Evolutionary conservation across 2,797 vertebrate genomes (phyloP).

Genomic region (Pristis pectinata): DNA sequence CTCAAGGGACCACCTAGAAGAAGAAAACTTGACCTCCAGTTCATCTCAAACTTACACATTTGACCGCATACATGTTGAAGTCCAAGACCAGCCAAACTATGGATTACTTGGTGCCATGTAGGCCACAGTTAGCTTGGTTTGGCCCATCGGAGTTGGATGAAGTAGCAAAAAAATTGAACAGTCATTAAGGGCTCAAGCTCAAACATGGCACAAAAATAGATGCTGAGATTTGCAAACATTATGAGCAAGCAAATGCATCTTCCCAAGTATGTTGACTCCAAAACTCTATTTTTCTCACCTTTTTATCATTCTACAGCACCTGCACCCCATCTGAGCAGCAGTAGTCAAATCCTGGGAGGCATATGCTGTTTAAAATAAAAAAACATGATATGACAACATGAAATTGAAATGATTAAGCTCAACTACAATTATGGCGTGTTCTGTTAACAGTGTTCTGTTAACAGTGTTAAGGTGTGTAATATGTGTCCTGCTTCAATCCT

Average conservation of each 20-base stretch:
- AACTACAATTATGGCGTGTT: background rate
- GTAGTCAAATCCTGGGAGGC: background rate
- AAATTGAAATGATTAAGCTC: background rate
- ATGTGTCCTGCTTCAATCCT: background rate
- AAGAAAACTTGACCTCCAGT: too few species aligned
- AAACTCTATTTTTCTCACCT: conserved; percentile 62
- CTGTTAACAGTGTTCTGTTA: background rate
- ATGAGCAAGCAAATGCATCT: background rate
- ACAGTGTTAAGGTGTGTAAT: background rate
- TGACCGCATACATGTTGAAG: too few species aligned
- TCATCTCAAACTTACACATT: too few species aligned
- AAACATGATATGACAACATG: background rate
- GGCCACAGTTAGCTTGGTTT: too few species aligned
- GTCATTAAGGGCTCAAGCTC: background rate
- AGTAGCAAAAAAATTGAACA: background rate
- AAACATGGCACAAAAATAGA: background rate
- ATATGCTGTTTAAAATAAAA: background rate
- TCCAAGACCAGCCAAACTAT: too few species aligned
- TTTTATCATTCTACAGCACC: conserved; percentile 91
- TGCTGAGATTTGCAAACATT: background rate
- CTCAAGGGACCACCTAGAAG: too few species aligned
- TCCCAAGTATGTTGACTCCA: background rate
- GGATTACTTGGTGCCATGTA: too few species aligned
- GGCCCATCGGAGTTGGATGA: background rate
- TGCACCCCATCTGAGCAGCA: conserved; percentile 95